These are phyloP conservation scores for Xestia rhomboidea DNA, from an alignment of 2,888 invertebrate genomes.

Conservation along the genomic window DNA sequence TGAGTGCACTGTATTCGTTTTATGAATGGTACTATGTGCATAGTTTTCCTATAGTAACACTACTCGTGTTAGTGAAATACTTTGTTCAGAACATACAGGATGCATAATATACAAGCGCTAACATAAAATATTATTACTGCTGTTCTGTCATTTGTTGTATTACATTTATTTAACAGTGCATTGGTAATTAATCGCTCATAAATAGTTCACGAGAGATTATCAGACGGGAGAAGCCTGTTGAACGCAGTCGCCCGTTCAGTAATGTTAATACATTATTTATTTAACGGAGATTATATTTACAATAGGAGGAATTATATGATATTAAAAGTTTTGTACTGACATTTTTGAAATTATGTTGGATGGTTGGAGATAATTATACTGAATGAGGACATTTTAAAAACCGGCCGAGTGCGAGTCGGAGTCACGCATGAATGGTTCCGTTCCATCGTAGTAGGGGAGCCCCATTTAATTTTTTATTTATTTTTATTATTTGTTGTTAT, in stretches of 20 bases:
- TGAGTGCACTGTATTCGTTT: neutral
- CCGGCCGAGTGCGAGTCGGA: too few species aligned
- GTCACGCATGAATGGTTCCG: too few species aligned
- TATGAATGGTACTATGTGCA: slow-evolving; percentile 7
- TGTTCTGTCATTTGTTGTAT: slow-evolving; percentile 11
- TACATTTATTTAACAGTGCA: slow-evolving; percentile 34
- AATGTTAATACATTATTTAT: slow-evolving; percentile 32
- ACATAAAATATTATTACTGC: slow-evolving; percentile 19
- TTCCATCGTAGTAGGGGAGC: too few species aligned
- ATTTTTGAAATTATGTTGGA: neutral
- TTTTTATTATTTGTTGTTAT: too few species aligned
- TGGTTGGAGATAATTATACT: neutral
- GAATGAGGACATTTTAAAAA: too few species aligned
- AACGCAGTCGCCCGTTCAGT: slow-evolving; percentile 22
- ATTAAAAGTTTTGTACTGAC: neutral
- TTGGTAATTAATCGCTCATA: slow-evolving; percentile 34
- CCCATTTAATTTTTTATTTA: too few species aligned
- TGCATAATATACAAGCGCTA: neutral
- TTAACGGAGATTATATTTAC: slow-evolving; percentile 7
- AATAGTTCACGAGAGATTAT: slow-evolving; percentile 40
- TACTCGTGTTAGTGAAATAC: neutral
- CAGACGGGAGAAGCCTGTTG: slow-evolving; percentile 34
- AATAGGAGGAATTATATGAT: neutral
- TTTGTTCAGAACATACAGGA: slow-evolving; percentile 19
- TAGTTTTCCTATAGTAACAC: neutral